These are phyloP conservation scores for Pluvianellus socialis DNA, from an alignment of 2,113 vertebrate species.

Conservation along the genomic window DNA sequence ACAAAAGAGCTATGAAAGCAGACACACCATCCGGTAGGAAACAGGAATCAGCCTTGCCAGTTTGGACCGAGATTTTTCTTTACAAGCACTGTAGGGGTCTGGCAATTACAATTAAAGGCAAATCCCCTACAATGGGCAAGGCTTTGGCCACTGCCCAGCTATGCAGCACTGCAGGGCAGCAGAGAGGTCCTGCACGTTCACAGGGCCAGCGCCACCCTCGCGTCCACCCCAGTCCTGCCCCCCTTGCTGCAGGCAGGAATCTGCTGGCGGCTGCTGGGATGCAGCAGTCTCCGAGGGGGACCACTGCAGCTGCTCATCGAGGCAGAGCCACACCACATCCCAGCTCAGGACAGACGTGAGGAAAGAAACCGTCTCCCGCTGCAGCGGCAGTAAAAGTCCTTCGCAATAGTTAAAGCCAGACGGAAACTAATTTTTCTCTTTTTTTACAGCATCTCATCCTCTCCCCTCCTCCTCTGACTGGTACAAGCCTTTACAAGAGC, in stretches of 20 bases:
- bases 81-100: not conserved
- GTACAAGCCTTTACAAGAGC: not conserved
- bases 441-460: constrained; percentile 4
- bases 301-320: not conserved
- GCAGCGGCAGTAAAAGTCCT: not conserved
- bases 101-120: not conserved
- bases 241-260: not conserved
- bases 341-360: not conserved
- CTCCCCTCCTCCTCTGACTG: not conserved
- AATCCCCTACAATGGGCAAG: not conserved
- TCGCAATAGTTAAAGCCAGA: not conserved
- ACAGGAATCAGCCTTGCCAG: not conserved
- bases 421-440: not conserved
- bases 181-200: not conserved
- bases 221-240: not conserved
- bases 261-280: not conserved
- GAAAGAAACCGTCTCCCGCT: not conserved
- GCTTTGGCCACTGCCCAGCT: not conserved
- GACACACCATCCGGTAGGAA: fast-evolving
- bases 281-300: not conserved
- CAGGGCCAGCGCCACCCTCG: not conserved
- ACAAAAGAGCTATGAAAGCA: not conserved
- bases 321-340: not conserved
- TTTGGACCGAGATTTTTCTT: not conserved
- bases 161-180: not conserved